Evolutionary conservation across 2,797 vertebrate genomes (phyloP).

Genomic region (Cyclopterus lumpus): DNA sequence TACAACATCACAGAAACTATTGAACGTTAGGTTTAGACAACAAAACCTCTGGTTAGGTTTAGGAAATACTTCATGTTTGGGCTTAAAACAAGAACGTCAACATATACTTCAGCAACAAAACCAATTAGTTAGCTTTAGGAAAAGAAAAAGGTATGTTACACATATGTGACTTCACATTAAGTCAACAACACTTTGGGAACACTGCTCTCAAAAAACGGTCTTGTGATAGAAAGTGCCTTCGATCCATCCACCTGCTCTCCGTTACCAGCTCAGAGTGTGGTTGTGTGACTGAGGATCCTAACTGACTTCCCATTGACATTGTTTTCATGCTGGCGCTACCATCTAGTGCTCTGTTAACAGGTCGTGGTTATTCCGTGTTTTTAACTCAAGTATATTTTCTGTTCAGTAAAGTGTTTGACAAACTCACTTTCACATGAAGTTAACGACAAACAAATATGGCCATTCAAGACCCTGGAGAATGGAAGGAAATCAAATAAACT

Average conservation of each 20-base stretch:
- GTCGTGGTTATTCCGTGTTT: not conserved
- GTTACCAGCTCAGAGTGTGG: no score
- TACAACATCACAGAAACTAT: no score
- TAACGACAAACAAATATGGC: not conserved
- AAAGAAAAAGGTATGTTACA: not conserved
- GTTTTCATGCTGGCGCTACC: not conserved
- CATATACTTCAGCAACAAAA: no score
- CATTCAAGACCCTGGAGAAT: not conserved
- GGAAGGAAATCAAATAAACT: not conserved
- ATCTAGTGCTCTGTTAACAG: not conserved
- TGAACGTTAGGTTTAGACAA: no score
- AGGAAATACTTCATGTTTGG: no score
- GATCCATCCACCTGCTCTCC: not conserved
- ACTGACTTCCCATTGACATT: not conserved
- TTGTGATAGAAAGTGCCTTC: not conserved
- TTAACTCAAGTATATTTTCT: not conserved
- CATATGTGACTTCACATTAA: not conserved
- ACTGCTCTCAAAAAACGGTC: not conserved
- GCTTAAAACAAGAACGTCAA: not conserved
- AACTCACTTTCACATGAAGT: not conserved
- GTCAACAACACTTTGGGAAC: not conserved
- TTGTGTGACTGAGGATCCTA: not conserved
- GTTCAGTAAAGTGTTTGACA: not conserved
- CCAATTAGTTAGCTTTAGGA: no score
- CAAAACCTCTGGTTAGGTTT: no score